Base-by-base conservation (phyloP, 2,888 invertebrate genomes). In the Timema podura region DNA sequence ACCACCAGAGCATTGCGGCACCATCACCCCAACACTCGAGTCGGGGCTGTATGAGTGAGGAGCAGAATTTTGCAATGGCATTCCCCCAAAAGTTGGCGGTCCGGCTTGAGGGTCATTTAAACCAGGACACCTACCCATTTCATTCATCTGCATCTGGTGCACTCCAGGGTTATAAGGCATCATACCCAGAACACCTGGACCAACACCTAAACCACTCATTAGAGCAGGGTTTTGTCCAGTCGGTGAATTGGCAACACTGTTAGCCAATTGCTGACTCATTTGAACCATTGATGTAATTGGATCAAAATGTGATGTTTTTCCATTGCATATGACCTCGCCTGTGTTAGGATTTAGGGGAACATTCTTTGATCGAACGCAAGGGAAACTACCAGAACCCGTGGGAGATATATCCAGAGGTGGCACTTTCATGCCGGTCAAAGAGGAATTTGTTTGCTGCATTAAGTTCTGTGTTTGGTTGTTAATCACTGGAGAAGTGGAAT, bases 201-300 rank as follows among this genome's bases (percentile, higher is more conserved):
- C 71, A 48, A 64, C 68, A 3, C 68, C 68, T 15, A 69, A 64
- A 46, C 68, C 68, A 67, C 61, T 71, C 67, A 74, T 68, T 15
- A 71, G 54, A 13, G 70, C 70, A 64, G 72, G 49, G 77, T 5
- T 80, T 48, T 70, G 73, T 15, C 70, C 86, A 68, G 86, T 83
- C 70, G 85, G 81, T 15, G 88, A 85, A 76, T 85, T 86, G 15
- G 87, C 84, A 68, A 86, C 87, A 79, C 91, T 90, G 77, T 90
- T 93, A 13, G 95, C 93, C 74, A 96, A 82, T 79, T 95, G 94
- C 78, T 96, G 95, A 73, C 94, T 94, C 96, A 96, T 96, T 82
- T 96, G 95, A 69, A 95, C 95, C 77, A 96, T 85, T 9, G 95
- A 96, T 68, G 95, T 93, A 77, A 96, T 96, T 0, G 96, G 96